Evolutionary conservation across 2,888 invertebrate genomes (phyloP), one percentile per base, ranked within the genome.

Genomic region (Ryuthela nishihirai): DNA sequence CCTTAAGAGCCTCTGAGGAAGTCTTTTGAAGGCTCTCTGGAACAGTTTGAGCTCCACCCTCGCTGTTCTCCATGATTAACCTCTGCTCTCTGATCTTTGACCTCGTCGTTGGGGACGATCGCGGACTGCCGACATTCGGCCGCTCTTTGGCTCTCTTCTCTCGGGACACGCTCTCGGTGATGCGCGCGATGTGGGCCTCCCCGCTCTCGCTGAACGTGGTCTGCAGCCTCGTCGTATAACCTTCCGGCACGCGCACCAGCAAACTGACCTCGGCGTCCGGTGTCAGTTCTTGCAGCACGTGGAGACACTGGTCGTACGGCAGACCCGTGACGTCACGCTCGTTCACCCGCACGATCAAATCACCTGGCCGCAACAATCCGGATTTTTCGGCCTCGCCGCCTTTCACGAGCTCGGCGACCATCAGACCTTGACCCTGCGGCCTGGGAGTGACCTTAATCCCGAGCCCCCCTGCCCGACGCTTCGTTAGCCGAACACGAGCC

Each of bases 371-470:
- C 0, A 73, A 68, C 21, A 72, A 63, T 2, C 72, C 71, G 43
- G 70, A 70, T 43, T 71, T 70, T 34, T 70, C 69, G 0, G 72
- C 73, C 24, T 71, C 70, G 4, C 72, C 71, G n/a, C 69, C 70
- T 4, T 65, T 54, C 10, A 70, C 67, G 4, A 72, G 63, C 25
- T 72, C 72, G 1, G 70, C 68, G 12, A 72, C 69, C 12, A 69
- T 55, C 2, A 72, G 69, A 42, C 67, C 67, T 1, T 69, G 69
- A 17, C 69, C 67, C 24, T 67, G 63, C 4, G 68, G 65, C 34
- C 71, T 54, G 41, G 70, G 69, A n/a, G 68, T 67, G 10, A 72
- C 69, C 25, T 70, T 67, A 48, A 73, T 72, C 0, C 73, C 73
- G 9, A 73, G 66, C 18, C 73, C 73, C 10, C 66, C 67, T 25